Evolutionary conservation across 2,797 vertebrate genomes (phyloP), one percentile per base, ranked within the genome.

Genomic region (Tragopan temminckii): DNA sequence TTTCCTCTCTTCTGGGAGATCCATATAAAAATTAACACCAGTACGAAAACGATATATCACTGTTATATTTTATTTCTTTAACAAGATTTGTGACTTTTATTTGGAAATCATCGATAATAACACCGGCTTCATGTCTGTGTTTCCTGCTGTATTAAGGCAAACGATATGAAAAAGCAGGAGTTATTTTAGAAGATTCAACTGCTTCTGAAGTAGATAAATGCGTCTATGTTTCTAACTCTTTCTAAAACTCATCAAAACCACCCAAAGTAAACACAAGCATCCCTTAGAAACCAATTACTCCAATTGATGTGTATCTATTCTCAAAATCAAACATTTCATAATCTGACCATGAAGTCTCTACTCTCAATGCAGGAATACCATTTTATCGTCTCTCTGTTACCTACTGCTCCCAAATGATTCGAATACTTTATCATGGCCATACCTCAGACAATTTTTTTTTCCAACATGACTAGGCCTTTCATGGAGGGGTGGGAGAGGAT

Each of bases 121-220:
- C n/a, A 69, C 2, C 29, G 19, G n/a, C 25, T 82, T 92, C 2
- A 3, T 2, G 0, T 16, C 69, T 48, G 1, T 43, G 55, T 50
- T 80, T 81, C 81, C 77, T 94, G 13, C 36, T 58, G 20, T n/a
- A 5, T 9, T 55, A 84, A 58, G 53, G 35, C 33, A 82, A 91
- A 70, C 5, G 27, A 24, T 21, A 81, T 15, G 27, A 85, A 89
- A 81, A 86, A 21, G 12, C 3, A 79, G 12, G 18, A 69, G 69
- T 55, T 68, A 45, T 68, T 80, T 72, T 27, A 75, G 24, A 89
- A 31, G 20, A 71, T 90, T 50, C 21, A 68, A 33, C 36, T 69
- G 13, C 6, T 62, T 58, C n/a, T 80, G 13, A 91, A 81, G 53
- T 77, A 83, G 29, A 58, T 2, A 85, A 66, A 69, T 29, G 8